Base-by-base conservation (phyloP, 2,888 invertebrate species). In the Drosophila eohydei region DNA sequence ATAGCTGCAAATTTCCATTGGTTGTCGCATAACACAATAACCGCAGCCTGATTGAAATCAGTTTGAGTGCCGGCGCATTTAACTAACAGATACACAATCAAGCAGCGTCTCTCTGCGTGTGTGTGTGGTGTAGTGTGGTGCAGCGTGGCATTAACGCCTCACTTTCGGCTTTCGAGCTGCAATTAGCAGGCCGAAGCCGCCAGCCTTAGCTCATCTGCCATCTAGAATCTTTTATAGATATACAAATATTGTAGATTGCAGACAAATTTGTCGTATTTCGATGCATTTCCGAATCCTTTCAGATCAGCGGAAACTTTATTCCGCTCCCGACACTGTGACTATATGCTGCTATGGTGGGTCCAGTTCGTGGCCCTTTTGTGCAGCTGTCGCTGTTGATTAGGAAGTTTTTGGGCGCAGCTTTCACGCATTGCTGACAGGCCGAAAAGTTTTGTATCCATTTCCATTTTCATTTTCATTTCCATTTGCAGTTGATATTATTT, bases 371-470 rank as follows among this genome's bases (percentile, higher is more conserved):
- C 28, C 63, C 58, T 62, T 61, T 64, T 62, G 58, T 52, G 70
- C 52, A 78, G 65, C 77, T 84, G 85, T 87, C 85, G 59, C 28
- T 46, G 55, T 51, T 77, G 68, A 84, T 84, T 84, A 84, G 55
- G 62, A 84, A 87, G 68, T 84, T 80, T 70, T 30, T 16, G 30
- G 60, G 64, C 55, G 58, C 55, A 43, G 58, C 50, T 48, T 48
- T 56, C 43, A 41, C 44, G 46, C 41, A 48, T 55, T n/a, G 52
- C 54, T 40, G 40, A 69, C 68, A 66, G 58, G 48, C 21, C 51
- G n/a, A 60, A 71, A 84, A 84, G 62, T 87, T 78, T 82, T 76
- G 73, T 80, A 66, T 82, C 66, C 79, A 70, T 83, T 80, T 64
- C 55, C 44, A 63, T 55, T 80, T 62, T 50, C 44, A 63, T 55